A percentile compares a stretch with the other conserved stretches of the same genome.
Conservation (phyloP, 2,797 vertebrate species). For the Sebastiscus tertius region DNA sequence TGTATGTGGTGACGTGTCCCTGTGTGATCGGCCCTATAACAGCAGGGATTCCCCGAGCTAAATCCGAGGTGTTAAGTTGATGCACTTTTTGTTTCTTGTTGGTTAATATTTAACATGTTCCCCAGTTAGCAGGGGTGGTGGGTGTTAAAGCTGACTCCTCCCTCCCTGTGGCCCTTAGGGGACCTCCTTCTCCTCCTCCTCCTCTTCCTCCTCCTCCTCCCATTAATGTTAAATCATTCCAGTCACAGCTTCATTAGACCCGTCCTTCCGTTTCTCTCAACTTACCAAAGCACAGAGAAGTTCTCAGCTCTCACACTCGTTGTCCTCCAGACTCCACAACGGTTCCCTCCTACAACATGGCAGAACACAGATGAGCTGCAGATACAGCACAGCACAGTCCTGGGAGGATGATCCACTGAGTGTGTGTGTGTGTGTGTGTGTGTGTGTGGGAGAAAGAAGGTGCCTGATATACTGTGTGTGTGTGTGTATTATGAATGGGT, state of each 20-base stretch:
- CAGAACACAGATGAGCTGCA: slow-evolving; percentile 3
- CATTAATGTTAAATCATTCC: neutral
- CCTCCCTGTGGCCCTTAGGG: neutral
- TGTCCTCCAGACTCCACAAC: neutral
- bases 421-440: too few relatives aligned
- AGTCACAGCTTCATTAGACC: neutral
- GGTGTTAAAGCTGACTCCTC: neutral
- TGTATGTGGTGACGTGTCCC: too few relatives aligned
- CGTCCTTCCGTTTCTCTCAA: neutral
- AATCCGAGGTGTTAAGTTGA: neutral
- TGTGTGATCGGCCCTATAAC: too few relatives aligned
- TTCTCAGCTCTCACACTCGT: neutral
- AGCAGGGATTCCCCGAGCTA: neutral
- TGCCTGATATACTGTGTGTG: slow-evolving; percentile 53
- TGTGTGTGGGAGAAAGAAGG: too few relatives aligned
- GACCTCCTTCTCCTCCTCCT: neutral
- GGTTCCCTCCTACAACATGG: neutral
- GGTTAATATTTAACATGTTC: neutral
- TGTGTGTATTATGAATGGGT: slow-evolving; percentile 68
- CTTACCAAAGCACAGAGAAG: neutral
- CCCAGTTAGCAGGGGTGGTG: neutral
- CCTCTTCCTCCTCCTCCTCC: neutral
- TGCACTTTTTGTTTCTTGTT: neutral
- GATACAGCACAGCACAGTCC: neutral
- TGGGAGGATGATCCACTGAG: neutral